Evolutionary conservation across 2,888 invertebrate genomes (phyloP), one percentile per base, ranked within the genome.

Genomic region (Caenorhabditis japonica): DNA sequence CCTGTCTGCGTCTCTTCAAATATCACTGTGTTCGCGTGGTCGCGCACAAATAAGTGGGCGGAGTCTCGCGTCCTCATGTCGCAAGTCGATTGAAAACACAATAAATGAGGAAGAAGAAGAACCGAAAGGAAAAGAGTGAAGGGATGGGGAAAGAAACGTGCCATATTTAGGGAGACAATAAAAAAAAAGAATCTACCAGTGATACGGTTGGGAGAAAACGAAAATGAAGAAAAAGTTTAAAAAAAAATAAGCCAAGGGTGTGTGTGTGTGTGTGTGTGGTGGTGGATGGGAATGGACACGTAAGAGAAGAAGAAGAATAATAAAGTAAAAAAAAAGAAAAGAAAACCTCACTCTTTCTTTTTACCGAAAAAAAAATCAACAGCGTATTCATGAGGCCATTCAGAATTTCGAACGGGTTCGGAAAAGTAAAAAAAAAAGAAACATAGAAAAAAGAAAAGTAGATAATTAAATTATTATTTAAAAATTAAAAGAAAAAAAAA

Each of bases 281-380:
- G 39, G 36, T 21, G 19, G 30, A 21, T 30, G 51, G 62, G 53
- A 64, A 62, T 62, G 62, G 51, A 62, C 56, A 58, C 56, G 59
- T 64, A 70, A 43, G n/a, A 34, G 56, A 51, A n/a, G n/a, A n/a
- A n/a, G n/a, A n/a, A n/a, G n/a, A n/a, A n/a, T n/a, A n/a, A n/a
- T n/a, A n/a, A n/a, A 38, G 34, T n/a, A n/a, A n/a, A n/a, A 43
- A 46, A 43, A 53, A 19, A 39, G 7, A 38, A 21, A 53, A 52
- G 19, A 61, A 49, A 33, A 58, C 25, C 23, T 15, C 39, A 30
- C 7, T n/a, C n/a, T 46, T 23, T 34, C 10, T 52, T 19, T 44
- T 30, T 62, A 46, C 8, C n/a, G 27, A 23, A 47, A 27, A 46
- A 44, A 53, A 64, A 55, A 46, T 64, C 55, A 41, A 53, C 64